These are phyloP conservation scores for Hydrozoanthus tunicans DNA, from an alignment of 64 coral and sea anemone genomes.

Conservation along the genomic window DNA sequence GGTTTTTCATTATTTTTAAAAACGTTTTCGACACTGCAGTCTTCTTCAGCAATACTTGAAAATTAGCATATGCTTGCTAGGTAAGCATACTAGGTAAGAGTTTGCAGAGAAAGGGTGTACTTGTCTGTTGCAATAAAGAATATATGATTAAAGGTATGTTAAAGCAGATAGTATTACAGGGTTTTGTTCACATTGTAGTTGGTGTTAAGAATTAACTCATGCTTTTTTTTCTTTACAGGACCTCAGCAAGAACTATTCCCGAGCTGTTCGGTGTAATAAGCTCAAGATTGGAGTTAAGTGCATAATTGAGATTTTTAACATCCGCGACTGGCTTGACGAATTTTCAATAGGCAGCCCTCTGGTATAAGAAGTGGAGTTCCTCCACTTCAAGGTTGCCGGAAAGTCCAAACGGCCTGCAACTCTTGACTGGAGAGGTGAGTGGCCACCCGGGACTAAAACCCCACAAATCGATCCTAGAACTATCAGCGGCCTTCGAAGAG, in stretches of 20 bases:
- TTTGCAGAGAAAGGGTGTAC: too few relatives aligned
- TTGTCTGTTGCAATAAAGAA: too few relatives aligned
- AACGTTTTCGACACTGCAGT: too few relatives aligned
- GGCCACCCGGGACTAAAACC: not conserved
- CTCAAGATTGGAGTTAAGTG: not conserved
- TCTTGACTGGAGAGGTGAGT: not conserved
- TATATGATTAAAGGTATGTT: too few relatives aligned
- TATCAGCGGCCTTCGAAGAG: not conserved
- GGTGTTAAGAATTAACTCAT: too few relatives aligned
- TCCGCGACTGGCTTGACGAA: slow-evolving; percentile 35
- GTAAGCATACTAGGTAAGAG: too few relatives aligned
- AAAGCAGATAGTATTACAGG: not conserved
- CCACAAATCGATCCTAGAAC: not conserved
- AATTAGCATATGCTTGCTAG: too few relatives aligned
- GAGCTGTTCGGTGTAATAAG: slow-evolving; percentile 17
- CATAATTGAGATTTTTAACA: not conserved
- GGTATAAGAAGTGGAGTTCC: slow-evolving; percentile 40
- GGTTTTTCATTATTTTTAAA: too few relatives aligned
- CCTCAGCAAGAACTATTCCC: not conserved
- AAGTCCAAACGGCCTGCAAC: not conserved
- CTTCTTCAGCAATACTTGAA: too few relatives aligned
- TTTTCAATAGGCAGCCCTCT: slow-evolving; percentile 4
- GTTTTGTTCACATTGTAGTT: not conserved
- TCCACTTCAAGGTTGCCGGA: not conserved
- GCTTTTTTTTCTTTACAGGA: not conserved